Evolutionary conservation across 2,888 invertebrate species (phyloP).

Genomic region (Pasiphila rectangulata): DNA sequence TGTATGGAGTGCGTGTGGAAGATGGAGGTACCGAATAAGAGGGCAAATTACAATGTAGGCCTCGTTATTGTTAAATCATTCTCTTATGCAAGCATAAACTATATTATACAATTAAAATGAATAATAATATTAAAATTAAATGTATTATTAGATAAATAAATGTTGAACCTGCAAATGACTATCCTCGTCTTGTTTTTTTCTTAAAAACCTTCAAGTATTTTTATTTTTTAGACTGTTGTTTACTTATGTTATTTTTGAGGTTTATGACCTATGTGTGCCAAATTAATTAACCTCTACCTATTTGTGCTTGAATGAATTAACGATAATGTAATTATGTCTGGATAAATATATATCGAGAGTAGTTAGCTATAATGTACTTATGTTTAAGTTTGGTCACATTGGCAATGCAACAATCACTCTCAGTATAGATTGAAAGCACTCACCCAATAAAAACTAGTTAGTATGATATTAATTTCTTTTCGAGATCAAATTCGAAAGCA

Average conservation of each 20-base stretch:
- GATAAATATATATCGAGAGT: slow-evolving; percentile 66
- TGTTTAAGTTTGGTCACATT: slow-evolving; percentile 68
- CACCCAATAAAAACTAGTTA: slow-evolving; percentile 73
- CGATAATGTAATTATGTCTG: slow-evolving; percentile 51
- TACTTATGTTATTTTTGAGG: slow-evolving; percentile 7
- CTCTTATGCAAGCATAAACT: slow-evolving; percentile 20
- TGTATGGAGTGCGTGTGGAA: slow-evolving; percentile 5
- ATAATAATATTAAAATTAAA: slow-evolving; percentile 28
- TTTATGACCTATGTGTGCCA: slow-evolving; percentile 68
- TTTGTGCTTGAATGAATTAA: slow-evolving; percentile 49
- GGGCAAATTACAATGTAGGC: slow-evolving; percentile 17
- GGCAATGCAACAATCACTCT: slow-evolving; percentile 67
- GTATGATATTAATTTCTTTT: slow-evolving; percentile 79
- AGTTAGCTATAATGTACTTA: slow-evolving; percentile 73
- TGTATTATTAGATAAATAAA: slow-evolving; percentile 35
- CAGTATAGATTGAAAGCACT: slow-evolving; percentile 75
- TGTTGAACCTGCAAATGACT: slow-evolving; percentile 37
- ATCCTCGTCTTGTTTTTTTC: slow-evolving; percentile 33
- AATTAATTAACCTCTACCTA: slow-evolving; percentile 59
- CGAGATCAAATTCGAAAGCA: slow-evolving; percentile 77
- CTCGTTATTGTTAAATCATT: slow-evolving; percentile 31
- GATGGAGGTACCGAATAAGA: not conserved
- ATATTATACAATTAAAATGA: slow-evolving; percentile 22
- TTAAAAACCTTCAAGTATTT: slow-evolving; percentile 14
- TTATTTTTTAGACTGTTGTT: slow-evolving; percentile 10